Evolutionary conservation across 2,113 vertebrate genomes (phyloP).

Genomic region (Epinephelus fuscoguttatus): DNA sequence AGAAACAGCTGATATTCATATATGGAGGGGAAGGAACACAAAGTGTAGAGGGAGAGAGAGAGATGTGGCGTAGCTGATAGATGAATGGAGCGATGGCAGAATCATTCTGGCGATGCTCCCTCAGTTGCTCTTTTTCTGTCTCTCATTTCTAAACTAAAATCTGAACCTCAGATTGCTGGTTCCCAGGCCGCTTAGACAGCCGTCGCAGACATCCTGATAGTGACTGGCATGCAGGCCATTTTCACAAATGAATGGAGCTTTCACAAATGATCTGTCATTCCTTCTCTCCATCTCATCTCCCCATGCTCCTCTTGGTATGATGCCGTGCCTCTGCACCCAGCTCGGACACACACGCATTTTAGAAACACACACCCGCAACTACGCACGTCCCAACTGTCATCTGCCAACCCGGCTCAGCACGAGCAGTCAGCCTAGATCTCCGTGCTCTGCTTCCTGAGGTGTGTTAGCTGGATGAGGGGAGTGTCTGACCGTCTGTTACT

Average conservation of each 20-base stretch:
- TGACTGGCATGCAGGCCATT: constrained; percentile 61
- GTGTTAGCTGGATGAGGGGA: constrained; percentile 24
- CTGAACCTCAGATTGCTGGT: constrained; percentile 31
- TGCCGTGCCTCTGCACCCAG: constrained; percentile 7
- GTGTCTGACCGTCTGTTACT: constrained; percentile 58
- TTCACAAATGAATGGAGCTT: constrained; percentile 71
- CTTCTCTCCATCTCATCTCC: constrained; percentile 1
- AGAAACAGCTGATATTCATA: constrained; percentile 36
- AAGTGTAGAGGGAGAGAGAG: neutral
- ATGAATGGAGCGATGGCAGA: constrained; percentile 30
- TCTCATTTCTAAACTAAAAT: constrained; percentile 36
- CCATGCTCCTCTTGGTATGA: constrained; percentile 26
- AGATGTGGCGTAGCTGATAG: constrained; percentile 10
- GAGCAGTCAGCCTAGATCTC: constrained; percentile 55
- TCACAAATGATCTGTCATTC: constrained; percentile 65
- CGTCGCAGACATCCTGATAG: constrained; percentile 42
- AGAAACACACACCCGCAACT: constrained; percentile 16
- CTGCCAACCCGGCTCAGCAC: constrained; percentile 46
- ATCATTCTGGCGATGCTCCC: constrained; percentile 40
- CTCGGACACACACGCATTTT: constrained; percentile 8
- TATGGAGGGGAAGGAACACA: neutral
- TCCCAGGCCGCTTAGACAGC: constrained; percentile 41
- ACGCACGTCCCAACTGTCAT: constrained; percentile 53
- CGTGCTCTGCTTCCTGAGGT: constrained; percentile 39
- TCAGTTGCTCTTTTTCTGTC: constrained; percentile 42